phyloP scores from a whole-genome alignment of 2,797 vertebrate species.

The Peromyscus melanophrys region DNA sequence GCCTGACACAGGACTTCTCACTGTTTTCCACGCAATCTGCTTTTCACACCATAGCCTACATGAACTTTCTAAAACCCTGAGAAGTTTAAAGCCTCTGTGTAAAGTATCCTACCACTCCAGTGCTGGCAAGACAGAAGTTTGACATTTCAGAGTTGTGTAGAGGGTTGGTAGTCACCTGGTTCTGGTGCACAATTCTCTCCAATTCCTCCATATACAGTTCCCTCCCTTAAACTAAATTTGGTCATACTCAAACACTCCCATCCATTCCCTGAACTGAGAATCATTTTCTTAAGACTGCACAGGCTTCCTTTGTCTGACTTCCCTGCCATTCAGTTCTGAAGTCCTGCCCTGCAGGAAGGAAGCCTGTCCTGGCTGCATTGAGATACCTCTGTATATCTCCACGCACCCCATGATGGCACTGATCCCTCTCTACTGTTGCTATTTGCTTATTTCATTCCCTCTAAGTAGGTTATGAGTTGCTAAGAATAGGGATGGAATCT shows the following conservation, averaged over 20 bases:
- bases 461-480: background rate
- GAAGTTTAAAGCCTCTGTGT: constrained; percentile 14
- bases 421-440: background rate
- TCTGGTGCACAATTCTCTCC: background rate
- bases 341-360: background rate
- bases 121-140: background rate
- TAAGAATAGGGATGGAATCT: background rate
- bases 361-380: background rate
- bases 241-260: background rate
- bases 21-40: background rate
- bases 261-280: background rate
- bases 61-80: constrained; percentile 14
- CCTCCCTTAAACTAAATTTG: background rate
- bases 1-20: background rate
- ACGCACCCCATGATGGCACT: background rate
- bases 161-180: background rate
- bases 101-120: background rate
- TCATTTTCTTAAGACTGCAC: background rate
- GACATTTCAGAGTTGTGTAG: background rate
- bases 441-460: background rate
- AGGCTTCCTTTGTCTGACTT: background rate
- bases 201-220: background rate
- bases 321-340: background rate
- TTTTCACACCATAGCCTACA: background rate
- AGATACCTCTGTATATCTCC: background rate